A percentile compares a stretch with the other conserved stretches of the same genome.
Evolutionary conservation across 2,888 invertebrate genomes (phyloP).

Genomic region (Antheraea assamensis): DNA sequence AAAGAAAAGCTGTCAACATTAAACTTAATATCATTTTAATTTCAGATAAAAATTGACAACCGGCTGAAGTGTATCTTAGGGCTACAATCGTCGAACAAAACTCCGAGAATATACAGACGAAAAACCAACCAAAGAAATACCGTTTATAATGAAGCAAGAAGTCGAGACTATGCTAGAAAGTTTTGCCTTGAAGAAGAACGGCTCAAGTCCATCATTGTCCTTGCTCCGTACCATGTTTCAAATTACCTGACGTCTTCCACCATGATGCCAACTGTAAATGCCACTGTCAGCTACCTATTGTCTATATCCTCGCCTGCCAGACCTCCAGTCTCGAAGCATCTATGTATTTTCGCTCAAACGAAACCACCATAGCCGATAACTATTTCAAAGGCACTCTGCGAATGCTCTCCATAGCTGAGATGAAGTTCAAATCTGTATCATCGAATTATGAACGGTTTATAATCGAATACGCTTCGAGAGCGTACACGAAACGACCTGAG

Average conservation of each 20-base stretch:
- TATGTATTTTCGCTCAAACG: slow-evolving; percentile 56
- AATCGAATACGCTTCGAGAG: slow-evolving; percentile 38
- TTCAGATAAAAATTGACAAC: slow-evolving; percentile 61
- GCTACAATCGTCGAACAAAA: slow-evolving; percentile 44
- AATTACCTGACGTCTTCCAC: slow-evolving; percentile 49
- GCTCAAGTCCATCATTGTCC: slow-evolving; percentile 51
- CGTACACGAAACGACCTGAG: slow-evolving; percentile 40
- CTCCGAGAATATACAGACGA: slow-evolving; percentile 26
- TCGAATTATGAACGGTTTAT: slow-evolving; percentile 43
- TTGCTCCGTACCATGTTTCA: slow-evolving; percentile 47
- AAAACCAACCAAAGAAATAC: slow-evolving; percentile 22
- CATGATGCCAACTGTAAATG: slow-evolving; percentile 45
- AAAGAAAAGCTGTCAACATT: too few relatives aligned
- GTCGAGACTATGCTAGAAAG: slow-evolving; percentile 63
- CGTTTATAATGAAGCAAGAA: slow-evolving; percentile 37
- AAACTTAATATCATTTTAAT: neutral
- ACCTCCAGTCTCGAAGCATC: slow-evolving; percentile 54
- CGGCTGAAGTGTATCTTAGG: slow-evolving; percentile 62
- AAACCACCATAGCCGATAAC: slow-evolving; percentile 55
- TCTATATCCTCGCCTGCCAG: slow-evolving; percentile 43
- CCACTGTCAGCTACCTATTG: slow-evolving; percentile 45
- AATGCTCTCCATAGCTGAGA: slow-evolving; percentile 42
- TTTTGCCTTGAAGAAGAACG: slow-evolving; percentile 40
- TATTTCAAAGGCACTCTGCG: slow-evolving; percentile 57
- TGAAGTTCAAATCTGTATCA: slow-evolving; percentile 40